Conservation (phyloP, 2,113 vertebrate species). For the Calyptomena viridis region DNA sequence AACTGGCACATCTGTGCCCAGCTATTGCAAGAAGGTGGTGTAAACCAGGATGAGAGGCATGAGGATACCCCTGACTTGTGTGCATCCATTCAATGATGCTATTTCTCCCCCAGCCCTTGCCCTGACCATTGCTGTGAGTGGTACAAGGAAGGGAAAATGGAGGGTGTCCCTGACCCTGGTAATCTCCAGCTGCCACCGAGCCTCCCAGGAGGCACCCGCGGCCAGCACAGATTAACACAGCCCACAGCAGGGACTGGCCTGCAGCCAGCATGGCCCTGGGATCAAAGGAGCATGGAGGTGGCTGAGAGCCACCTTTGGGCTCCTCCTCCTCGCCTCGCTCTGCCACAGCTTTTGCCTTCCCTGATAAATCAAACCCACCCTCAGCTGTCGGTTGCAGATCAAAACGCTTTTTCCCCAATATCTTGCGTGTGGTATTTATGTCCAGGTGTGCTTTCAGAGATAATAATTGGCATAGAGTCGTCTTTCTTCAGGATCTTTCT, state of each 20-base stretch:
- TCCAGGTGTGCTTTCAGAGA: neutral
- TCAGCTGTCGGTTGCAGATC: accelerated
- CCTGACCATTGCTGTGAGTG: neutral
- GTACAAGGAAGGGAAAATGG: conserved; percentile 14
- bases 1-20: accelerated
- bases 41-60: neutral
- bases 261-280: neutral
- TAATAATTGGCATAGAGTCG: neutral
- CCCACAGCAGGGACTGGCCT: conserved; percentile 11
- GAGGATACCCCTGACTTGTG: accelerated
- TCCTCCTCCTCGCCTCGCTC: neutral
- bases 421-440: accelerated
- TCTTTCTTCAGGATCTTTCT: neutral
- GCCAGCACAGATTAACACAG: conserved; percentile 41
- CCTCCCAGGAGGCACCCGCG: neutral
- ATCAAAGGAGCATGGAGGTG: conserved; percentile 43
- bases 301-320: neutral
- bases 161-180: conserved; percentile 28
- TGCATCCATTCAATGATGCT: accelerated
- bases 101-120: neutral
- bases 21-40: neutral
- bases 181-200: conserved; percentile 49
- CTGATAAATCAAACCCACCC: neutral
- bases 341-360: neutral
- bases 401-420: accelerated